A percentile compares a stretch with the other conserved stretches of the same genome.
These are phyloP conservation scores for Cydia splendana DNA, from an alignment of 1,140 invertebrate species.

Conservation along the genomic window DNA sequence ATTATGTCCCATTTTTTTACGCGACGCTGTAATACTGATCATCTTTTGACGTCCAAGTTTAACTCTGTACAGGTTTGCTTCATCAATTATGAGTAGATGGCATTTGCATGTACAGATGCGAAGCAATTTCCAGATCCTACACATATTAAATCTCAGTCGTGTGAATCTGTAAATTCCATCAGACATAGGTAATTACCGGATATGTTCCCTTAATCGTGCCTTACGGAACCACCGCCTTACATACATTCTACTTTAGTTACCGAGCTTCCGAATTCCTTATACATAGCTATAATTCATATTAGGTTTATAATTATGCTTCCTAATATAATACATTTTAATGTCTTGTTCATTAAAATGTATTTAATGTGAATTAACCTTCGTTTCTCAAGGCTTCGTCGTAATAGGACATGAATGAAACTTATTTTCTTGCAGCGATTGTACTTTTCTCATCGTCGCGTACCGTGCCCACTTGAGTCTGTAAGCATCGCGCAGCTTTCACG, in stretches of 20 bases:
- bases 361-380: not conserved
- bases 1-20: no score
- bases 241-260: not conserved
- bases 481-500: constrained; percentile 3
- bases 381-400: not conserved
- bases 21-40: no score
- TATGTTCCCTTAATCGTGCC: not conserved
- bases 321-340: no score
- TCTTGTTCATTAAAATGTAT: not conserved
- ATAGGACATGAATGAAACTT: not conserved
- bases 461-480: not conserved
- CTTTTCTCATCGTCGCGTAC: not conserved
- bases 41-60: not conserved
- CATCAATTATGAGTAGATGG: not conserved
- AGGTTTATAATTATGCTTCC: no score
- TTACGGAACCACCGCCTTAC: not conserved
- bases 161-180: not conserved
- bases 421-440: not conserved
- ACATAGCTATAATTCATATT: not conserved
- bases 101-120: not conserved
- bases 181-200: not conserved
- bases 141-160: not conserved
- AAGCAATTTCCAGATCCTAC: not conserved
- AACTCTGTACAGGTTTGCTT: not conserved
- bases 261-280: not conserved